These are phyloP conservation scores for Sylvilagus bachmani DNA, from an alignment of 2,113 vertebrate species.

Conservation along the genomic window DNA sequence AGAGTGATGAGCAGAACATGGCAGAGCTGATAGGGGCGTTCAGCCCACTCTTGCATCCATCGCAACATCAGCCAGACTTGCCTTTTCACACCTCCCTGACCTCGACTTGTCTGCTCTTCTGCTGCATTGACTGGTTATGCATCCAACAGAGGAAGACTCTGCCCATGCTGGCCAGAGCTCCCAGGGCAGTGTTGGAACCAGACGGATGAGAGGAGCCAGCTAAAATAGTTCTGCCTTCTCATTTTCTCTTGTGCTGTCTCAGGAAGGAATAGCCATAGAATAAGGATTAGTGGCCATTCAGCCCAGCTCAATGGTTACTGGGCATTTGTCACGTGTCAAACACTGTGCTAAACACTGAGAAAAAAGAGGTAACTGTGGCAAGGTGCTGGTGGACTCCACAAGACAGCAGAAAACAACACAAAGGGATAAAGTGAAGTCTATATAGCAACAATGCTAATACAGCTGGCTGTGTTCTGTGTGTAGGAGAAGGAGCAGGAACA, in stretches of 20 bases:
- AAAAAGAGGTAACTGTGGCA: constrained; percentile 41
- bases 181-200: not conserved
- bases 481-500: not conserved
- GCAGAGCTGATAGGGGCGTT: not conserved
- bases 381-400: not conserved
- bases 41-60: not conserved
- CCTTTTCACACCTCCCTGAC: not conserved
- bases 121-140: too few species aligned
- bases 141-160: not conserved
- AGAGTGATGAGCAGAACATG: not conserved
- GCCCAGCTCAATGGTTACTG: constrained; percentile 17
- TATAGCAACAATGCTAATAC: not conserved
- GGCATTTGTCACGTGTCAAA: not conserved
- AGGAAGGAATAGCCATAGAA: not conserved
- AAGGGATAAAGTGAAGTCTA: not conserved
- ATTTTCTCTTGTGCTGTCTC: constrained; percentile 18
- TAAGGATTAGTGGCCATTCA: constrained; percentile 15
- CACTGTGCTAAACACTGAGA: not conserved
- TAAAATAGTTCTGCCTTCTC: not conserved
- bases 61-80: not conserved
- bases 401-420: not conserved
- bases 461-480: not conserved
- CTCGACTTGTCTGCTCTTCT: not conserved
- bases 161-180: not conserved
- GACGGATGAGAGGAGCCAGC: not conserved